Evolutionary conservation across 2,888 invertebrate species (phyloP).

Genomic region (Phymatocera aterrima): DNA sequence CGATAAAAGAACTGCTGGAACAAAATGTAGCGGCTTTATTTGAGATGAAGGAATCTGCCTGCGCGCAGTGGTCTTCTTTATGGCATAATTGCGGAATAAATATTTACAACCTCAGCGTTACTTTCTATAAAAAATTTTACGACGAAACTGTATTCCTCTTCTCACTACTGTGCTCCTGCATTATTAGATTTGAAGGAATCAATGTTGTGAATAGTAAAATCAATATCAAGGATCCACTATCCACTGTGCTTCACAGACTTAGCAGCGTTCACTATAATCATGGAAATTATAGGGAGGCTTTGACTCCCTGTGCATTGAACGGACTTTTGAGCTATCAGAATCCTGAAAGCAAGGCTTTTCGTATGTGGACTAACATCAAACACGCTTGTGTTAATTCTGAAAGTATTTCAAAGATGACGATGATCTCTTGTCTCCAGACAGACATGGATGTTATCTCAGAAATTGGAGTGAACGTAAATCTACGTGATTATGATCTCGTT

Average conservation of each 20-base stretch:
- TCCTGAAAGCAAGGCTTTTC: constrained; percentile 62
- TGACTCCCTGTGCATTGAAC: constrained; percentile 62
- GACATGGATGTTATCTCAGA: constrained; percentile 55
- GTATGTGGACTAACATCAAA: constrained; percentile 66
- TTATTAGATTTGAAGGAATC: constrained; percentile 58
- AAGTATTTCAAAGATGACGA: constrained; percentile 52
- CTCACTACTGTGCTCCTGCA: constrained; percentile 56
- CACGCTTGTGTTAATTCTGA: constrained; percentile 53
- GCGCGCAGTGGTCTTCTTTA: constrained; percentile 58
- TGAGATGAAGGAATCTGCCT: constrained; percentile 55
- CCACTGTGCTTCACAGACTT: constrained; percentile 57
- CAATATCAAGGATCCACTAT: constrained; percentile 47
- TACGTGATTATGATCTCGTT: constrained; percentile 59
- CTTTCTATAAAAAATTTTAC: constrained; percentile 54
- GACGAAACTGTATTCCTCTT: constrained; percentile 56
- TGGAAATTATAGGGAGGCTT: constrained; percentile 62
- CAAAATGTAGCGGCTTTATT: constrained; percentile 52
- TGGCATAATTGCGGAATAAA: constrained; percentile 60
- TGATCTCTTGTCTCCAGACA: constrained; percentile 60
- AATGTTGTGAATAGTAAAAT: constrained; percentile 44
- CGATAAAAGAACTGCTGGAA: constrained; percentile 51
- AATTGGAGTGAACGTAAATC: constrained; percentile 58
- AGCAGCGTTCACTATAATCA: constrained; percentile 55
- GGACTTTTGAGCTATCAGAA: constrained; percentile 60
- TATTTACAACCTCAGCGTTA: constrained; percentile 62